A percentile compares a stretch with the other conserved stretches of the same genome.
These are phyloP conservation scores for Diplodus puntazzo DNA, from an alignment of 2,797 vertebrate species.

Conservation along the genomic window DNA sequence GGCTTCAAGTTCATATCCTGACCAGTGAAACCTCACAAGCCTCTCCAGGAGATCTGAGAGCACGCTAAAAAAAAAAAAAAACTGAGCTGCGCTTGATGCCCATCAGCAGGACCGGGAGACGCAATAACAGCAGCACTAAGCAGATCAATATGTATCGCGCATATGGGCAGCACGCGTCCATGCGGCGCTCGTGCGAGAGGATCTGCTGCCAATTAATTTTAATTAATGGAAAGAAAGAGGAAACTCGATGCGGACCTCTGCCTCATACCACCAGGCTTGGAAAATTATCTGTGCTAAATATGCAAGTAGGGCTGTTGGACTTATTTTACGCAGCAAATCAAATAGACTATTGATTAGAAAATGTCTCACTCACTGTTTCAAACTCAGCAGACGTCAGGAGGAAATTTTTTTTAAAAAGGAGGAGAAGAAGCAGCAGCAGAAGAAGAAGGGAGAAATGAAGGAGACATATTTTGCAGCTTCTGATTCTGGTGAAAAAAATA, in stretches of 20 bases:
- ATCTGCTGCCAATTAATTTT: conserved; percentile 84
- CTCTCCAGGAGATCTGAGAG: conserved; percentile 33
- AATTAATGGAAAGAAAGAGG: conserved; percentile 85
- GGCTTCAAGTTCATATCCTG: conserved; percentile 22
- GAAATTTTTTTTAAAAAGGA: neutral
- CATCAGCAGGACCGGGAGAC: conserved; percentile 48
- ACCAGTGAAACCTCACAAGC: conserved; percentile 25
- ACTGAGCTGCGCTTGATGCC: conserved; percentile 42
- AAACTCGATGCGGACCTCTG: conserved; percentile 79
- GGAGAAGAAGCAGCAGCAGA: neutral
- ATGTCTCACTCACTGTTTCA: conserved; percentile 15
- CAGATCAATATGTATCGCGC: conserved; percentile 79
- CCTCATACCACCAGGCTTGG: conserved; percentile 72
- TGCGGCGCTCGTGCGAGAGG: conserved; percentile 67
- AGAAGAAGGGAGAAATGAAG: neutral
- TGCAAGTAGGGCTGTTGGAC: conserved; percentile 64
- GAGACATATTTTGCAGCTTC: conserved; percentile 1
- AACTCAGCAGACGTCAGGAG: conserved; percentile 15
- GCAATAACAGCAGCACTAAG: conserved; percentile 60
- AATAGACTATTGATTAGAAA: conserved; percentile 66
- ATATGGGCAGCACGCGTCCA: conserved; percentile 76
- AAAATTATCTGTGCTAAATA: conserved; percentile 75
- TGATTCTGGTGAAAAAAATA: neutral
- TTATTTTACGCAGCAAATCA: conserved; percentile 65
- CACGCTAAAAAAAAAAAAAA: neutral